These are phyloP conservation scores for Oplegnathus fasciatus DNA, from an alignment of 2,113 vertebrate genomes.

Conservation along the genomic window DNA sequence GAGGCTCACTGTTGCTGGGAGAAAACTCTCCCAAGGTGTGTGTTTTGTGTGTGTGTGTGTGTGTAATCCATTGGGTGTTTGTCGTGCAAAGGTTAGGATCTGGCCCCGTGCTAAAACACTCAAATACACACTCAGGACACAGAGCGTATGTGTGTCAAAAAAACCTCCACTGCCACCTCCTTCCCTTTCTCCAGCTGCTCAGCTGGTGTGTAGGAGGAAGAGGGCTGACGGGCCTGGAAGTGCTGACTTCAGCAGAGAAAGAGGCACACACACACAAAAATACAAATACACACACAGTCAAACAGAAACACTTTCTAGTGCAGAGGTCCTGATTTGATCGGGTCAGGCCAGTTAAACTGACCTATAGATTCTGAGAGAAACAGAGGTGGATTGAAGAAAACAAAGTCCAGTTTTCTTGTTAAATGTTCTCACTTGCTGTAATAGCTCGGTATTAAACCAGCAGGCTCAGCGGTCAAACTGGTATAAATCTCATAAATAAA, in stretches of 20 bases:
- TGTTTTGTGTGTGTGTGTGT: constrained; percentile 29
- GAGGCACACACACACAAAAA: constrained; percentile 34
- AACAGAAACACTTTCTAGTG: constrained; percentile 30
- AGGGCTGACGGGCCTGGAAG: constrained; percentile 51
- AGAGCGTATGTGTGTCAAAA: constrained; percentile 46
- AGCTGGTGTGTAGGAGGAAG: constrained; percentile 69
- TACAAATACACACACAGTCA: constrained; percentile 26
- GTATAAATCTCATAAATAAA: neutral
- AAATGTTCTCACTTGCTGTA: neutral
- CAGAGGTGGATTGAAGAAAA: neutral
- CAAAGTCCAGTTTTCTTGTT: neutral
- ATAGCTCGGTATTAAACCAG: neutral
- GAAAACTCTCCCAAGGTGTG: constrained; percentile 49
- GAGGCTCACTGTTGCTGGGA: constrained; percentile 66
- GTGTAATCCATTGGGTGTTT: constrained; percentile 38
- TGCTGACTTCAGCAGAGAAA: constrained; percentile 78
- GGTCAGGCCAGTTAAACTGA: constrained; percentile 30
- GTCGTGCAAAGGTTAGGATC: constrained; percentile 57
- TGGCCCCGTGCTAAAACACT: constrained; percentile 42
- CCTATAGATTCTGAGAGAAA: constrained; percentile 14
- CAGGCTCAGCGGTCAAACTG: constrained; percentile 8
- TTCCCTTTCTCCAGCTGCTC: constrained; percentile 66
- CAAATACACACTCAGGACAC: constrained; percentile 42
- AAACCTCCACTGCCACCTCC: constrained; percentile 41
- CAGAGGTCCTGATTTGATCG: constrained; percentile 18